These are phyloP conservation scores for Rhagophthalmus giganteus DNA, from an alignment of 2,888 invertebrate genomes.

Conservation along the genomic window DNA sequence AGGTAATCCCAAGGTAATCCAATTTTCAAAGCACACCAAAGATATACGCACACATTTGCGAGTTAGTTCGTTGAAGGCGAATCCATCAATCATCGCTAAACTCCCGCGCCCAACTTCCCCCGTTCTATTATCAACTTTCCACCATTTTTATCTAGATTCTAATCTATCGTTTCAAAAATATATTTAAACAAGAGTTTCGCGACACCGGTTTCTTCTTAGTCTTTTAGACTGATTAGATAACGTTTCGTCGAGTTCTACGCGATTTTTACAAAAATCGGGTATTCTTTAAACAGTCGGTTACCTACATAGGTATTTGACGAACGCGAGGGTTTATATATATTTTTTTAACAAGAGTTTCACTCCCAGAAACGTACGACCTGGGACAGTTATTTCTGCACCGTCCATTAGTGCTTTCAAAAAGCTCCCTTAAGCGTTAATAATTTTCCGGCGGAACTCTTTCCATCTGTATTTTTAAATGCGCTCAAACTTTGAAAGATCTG, in stretches of 20 bases:
- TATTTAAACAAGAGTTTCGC: no score
- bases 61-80: conserved; percentile 13
- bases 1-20: conserved; percentile 17
- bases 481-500: no score
- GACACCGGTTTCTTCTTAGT: no score
- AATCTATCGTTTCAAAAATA: conserved; percentile 11
- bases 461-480: conserved; percentile 3
- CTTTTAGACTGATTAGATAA: no score
- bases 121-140: conserved; percentile 23
- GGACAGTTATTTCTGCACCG: conserved; percentile 8
- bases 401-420: conserved; percentile 13
- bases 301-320: conserved; percentile 7
- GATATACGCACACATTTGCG: conserved; percentile 20
- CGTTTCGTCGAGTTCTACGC: no score
- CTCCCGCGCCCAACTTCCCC: conserved; percentile 11
- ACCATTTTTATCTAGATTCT: conserved; percentile 23
- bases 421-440: conserved; percentile 12
- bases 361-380: conserved; percentile 8
- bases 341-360: conserved; percentile 3
- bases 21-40: conserved; percentile 20
- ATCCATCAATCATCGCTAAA: conserved; percentile 27
- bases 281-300: no score
- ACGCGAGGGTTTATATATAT: conserved; percentile 3
- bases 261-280: no score
- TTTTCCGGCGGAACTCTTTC: conserved; percentile 6